Evolutionary conservation across 2,113 vertebrate genomes (phyloP), one percentile per base, ranked within the genome.

Genomic region (Bettongia penicillata): DNA sequence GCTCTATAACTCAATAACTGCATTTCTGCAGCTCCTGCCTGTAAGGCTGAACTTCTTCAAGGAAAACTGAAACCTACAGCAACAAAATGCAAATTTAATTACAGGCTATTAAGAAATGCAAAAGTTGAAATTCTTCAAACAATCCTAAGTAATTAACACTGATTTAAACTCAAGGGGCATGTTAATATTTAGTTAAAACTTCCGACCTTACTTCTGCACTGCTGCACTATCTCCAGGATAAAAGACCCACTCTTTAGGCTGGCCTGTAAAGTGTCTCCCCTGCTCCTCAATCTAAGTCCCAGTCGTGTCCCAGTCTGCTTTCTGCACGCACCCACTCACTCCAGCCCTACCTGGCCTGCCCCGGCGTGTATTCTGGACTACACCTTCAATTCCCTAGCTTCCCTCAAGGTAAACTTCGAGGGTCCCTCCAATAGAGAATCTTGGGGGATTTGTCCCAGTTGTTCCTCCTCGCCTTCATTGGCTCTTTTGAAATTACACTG

Each of bases 61-160:
- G 43, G 68, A 43, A 84, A 84, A 84, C 68, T n/a, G 57, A 77
- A n/a, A 84, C 68, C 19, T 23, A 43, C 7, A 84, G 68, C 19
- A 96, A 94, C 23, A 93, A 96, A 94, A 95, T 37, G 94, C 10
- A 92, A 92, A 92, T 57, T 93, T 95, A 53, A 26, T 77, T 37
- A 68, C 8, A 51, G 24, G 10, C 52, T 91, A 23, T 92, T 92
- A 90, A 91, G 43, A 95, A 96, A 94, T 25, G 51, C 0, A 2
- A 89, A 92, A 92, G 77, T 0, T 90, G 77, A 91, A 94, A 92
- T 51, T 61, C 47, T 92, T 11, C 51, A 91, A 92, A 49, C 23
- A 43, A 43, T 84, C 37, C 37, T 23, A 84, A 84, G 68, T 23
- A 84, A 84, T 84, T 2, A 84, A 22, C 19, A 43, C 61, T n/a